Base-by-base conservation (phyloP, 2,888 invertebrate species). In the Cheilosia soror region DNA sequence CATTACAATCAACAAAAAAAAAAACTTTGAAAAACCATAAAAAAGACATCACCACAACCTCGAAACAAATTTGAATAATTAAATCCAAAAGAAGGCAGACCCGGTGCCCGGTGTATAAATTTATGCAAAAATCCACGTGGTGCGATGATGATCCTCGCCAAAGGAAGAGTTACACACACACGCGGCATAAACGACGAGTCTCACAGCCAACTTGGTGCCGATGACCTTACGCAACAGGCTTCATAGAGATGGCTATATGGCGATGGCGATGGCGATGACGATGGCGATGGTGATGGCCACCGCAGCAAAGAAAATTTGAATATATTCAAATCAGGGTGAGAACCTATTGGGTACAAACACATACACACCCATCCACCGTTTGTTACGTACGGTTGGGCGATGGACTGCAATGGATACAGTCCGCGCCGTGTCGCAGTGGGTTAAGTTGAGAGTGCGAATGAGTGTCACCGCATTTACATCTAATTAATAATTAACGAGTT, bases 71-170 rank as follows among this genome's bases (percentile, higher is more conserved):
- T 85, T 85, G 85, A 85, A 85, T 85, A 85, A 85, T 85, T 85
- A 85, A 85, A 81, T 85, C 85, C 44, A 81, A 77, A 84, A 81
- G 53, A 72, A 44, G 63, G 62, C 13, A 73, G 76, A 76, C 84
- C 75, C 76, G 76, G 76, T 81, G 76, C 77, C 68, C 77, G 82
- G 82, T 15, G 44, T 44, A 55, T 76, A 86, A 86, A 86, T 86
- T 86, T 86, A 86, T 86, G 86, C 86, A 78, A 86, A 86, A 82
- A 86, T 77, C 86, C 86, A 86, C 86, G 86, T 86, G 86, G 82
- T 86, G 57, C 71, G 58, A 69, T 69, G 65, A 76, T 80, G 76
- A 80, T 85, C 85, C 81, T 81, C 81, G 85, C 60, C 71, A 31
- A 85, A 83, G 83, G 83, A 79, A 76, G 63, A 73, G 29, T 62